Evolutionary conservation across 2,888 invertebrate genomes (phyloP).

Genomic region (Erebia ligea): DNA sequence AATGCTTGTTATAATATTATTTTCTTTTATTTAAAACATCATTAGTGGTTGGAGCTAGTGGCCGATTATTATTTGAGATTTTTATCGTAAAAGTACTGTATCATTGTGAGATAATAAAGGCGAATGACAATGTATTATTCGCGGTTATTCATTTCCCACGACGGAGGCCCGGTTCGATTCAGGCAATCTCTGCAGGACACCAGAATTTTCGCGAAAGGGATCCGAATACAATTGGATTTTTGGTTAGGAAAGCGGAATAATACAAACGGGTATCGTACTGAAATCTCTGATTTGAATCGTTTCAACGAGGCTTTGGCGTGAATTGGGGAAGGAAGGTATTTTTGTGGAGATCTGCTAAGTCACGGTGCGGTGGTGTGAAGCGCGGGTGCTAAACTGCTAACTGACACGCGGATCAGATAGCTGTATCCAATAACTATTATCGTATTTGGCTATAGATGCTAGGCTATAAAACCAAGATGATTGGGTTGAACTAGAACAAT

Average conservation of each 20-base stretch:
- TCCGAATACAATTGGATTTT: conserved; percentile 81
- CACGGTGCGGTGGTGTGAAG: conserved; percentile 48
- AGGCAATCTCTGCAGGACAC: conserved; percentile 79
- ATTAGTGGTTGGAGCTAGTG: conserved; percentile 60
- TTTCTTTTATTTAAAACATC: conserved; percentile 72
- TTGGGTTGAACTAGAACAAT: no score
- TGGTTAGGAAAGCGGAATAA: conserved; percentile 82
- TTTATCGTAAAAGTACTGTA: conserved; percentile 80
- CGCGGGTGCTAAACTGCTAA: conserved; percentile 20
- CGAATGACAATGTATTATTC: conserved; percentile 82
- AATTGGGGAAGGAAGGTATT: conserved; percentile 63
- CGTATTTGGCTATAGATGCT: not conserved
- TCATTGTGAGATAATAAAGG: conserved; percentile 82
- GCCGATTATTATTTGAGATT: conserved; percentile 74
- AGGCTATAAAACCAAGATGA: no score
- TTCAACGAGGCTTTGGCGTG: conserved; percentile 74
- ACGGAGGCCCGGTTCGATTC: conserved; percentile 60
- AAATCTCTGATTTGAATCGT: conserved; percentile 82
- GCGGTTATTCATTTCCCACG: conserved; percentile 73
- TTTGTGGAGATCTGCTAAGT: conserved; percentile 57
- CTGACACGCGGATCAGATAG: conserved; percentile 16
- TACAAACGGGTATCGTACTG: conserved; percentile 80
- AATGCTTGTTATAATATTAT: conserved; percentile 67
- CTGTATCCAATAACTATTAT: conserved; percentile 8
- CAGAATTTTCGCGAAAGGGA: conserved; percentile 74